Percentiles rank a stretch among this genome's conserved stretches.
Evolutionary conservation across 2,888 invertebrate species (phyloP).

Genomic region (Synanthedon tipuliformis): DNA sequence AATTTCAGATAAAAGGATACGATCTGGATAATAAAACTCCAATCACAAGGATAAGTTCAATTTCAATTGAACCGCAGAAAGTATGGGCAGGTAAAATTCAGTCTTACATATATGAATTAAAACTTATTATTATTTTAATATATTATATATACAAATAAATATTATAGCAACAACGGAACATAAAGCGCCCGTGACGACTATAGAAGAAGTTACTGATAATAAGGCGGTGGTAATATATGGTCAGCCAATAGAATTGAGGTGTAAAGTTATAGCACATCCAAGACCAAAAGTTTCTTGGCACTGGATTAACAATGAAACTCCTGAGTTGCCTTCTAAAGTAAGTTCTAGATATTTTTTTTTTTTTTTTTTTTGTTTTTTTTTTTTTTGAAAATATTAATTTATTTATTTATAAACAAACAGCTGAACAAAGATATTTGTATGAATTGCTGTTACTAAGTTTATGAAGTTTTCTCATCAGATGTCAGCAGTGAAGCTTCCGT

Average conservation of each 20-base stretch:
- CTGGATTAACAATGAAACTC: constrained; percentile 7
- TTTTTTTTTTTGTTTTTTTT: too few species aligned
- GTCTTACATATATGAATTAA: not conserved
- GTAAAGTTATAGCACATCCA: constrained; percentile 33
- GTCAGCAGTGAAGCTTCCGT: constrained; percentile 21
- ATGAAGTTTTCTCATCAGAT: constrained; percentile 15
- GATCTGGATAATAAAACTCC: constrained; percentile 13
- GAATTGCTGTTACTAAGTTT: not conserved
- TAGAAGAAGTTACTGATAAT: constrained; percentile 12
- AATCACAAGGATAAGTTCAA: constrained; percentile 19
- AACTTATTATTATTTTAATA: too few species aligned
- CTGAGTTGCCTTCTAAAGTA: constrained; percentile 16
- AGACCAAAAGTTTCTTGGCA: constrained; percentile 30
- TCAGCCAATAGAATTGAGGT: constrained; percentile 22
- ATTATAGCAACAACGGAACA: constrained; percentile 10
- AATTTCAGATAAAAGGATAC: constrained; percentile 25
- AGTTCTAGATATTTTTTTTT: not conserved
- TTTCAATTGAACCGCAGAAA: constrained; percentile 24
- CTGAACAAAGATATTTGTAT: not conserved
- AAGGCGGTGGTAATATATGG: constrained; percentile 14
- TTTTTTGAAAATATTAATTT: too few species aligned
- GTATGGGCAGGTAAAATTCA: constrained; percentile 12
- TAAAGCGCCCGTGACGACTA: constrained; percentile 17
- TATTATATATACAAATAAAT: too few species aligned
- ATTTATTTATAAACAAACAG: too few species aligned